phyloP scores from a whole-genome alignment of 2,797 vertebrate species.

The Pangasius krempfi region DNA sequence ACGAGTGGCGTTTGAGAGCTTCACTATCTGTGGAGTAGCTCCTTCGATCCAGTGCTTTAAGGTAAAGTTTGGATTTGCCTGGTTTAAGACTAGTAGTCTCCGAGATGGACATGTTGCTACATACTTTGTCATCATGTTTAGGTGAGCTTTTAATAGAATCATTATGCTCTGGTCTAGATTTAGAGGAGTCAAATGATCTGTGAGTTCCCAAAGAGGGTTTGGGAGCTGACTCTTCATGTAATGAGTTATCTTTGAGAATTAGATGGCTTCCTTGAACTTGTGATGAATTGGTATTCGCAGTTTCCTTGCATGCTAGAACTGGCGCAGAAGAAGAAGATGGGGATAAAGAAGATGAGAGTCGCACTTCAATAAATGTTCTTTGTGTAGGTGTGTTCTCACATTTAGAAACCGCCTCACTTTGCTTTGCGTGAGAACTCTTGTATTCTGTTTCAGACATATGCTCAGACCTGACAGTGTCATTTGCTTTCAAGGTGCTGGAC shows the following conservation, averaged over 20 bases:
- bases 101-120: constrained; percentile 28
- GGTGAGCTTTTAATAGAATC: constrained; percentile 37
- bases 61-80: constrained; percentile 60
- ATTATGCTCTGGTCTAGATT: constrained; percentile 30
- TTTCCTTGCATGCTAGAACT: constrained; percentile 54
- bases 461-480: constrained; percentile 44
- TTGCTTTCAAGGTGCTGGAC: constrained; percentile 38
- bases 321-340: constrained; percentile 63
- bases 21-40: constrained; percentile 78
- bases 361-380: constrained; percentile 80
- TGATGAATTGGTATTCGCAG: constrained; percentile 33
- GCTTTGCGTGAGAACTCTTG: constrained; percentile 40
- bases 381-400: constrained; percentile 68
- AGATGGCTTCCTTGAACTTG: constrained; percentile 29
- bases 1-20: constrained; percentile 79
- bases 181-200: constrained; percentile 33
- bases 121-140: constrained; percentile 41
- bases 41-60: constrained; percentile 72
- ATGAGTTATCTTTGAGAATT: constrained; percentile 24
- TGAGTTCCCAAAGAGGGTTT: constrained; percentile 31
- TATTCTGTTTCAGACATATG: constrained; percentile 25
- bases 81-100: constrained; percentile 57
- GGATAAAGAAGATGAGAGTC: constrained; percentile 71
- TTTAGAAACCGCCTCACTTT: constrained; percentile 53
- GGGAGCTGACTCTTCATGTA: constrained; percentile 32